These are phyloP conservation scores for Galago senegalensis DNA, from an alignment of 2,797 vertebrate genomes.

Conservation along the genomic window DNA sequence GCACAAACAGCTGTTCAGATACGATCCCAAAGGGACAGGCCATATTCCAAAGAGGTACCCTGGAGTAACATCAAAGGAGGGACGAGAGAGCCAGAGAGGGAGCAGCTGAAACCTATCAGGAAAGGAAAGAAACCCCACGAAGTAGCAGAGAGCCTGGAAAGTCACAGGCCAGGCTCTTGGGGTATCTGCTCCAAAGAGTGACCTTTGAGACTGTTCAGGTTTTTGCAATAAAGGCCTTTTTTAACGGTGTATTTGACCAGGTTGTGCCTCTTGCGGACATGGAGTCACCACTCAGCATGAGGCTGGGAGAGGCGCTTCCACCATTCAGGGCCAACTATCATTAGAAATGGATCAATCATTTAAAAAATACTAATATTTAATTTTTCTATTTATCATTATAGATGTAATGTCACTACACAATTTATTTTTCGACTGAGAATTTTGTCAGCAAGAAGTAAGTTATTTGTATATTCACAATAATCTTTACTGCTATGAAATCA, in stretches of 20 bases:
- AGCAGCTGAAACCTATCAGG: background rate
- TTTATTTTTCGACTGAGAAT: background rate
- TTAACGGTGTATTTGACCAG: background rate
- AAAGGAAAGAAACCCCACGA: background rate
- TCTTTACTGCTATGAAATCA: background rate
- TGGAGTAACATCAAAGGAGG: background rate
- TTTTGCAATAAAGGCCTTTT: background rate
- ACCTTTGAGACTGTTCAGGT: background rate
- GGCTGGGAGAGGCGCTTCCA: background rate
- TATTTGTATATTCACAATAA: background rate
- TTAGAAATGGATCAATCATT: background rate
- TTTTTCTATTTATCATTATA: background rate
- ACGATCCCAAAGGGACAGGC: conserved; percentile 42
- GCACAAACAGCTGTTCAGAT: conserved; percentile 64
- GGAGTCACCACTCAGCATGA: background rate
- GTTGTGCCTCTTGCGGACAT: background rate
- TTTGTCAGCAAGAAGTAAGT: background rate
- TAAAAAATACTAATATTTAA: background rate
- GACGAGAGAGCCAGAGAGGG: background rate
- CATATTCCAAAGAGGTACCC: conserved; percentile 37
- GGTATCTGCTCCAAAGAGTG: background rate
- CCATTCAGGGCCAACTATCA: background rate
- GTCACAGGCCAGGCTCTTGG: background rate
- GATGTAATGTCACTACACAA: background rate
- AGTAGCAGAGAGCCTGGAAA: background rate